Percentiles rank a stretch among this genome's conserved stretches.
phyloP scores from a whole-genome alignment of 2,888 invertebrate species.

The Napeogenes inachia region DNA sequence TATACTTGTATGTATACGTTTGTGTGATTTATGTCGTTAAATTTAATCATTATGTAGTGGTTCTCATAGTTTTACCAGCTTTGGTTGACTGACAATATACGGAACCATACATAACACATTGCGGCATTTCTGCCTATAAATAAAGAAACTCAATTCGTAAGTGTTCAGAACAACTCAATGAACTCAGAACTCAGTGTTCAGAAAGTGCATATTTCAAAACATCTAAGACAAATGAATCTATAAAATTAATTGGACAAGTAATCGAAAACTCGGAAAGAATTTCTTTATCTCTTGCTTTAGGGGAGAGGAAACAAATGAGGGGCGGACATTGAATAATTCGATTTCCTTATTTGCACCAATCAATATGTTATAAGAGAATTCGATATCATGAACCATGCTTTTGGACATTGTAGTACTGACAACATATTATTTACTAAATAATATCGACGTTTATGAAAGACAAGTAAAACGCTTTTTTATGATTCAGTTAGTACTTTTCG shows the following conservation, averaged over 20 bases:
- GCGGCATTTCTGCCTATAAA: background rate
- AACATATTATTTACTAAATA: background rate
- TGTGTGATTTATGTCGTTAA: no score
- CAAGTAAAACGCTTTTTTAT: background rate
- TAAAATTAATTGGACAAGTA: slow-evolving; percentile 78
- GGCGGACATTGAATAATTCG: slow-evolving; percentile 78
- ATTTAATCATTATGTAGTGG: no score
- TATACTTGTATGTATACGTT: no score
- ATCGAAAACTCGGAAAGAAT: slow-evolving; percentile 78
- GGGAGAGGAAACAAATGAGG: slow-evolving; percentile 75
- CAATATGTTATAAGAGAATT: slow-evolving; percentile 70
- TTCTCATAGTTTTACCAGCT: no score
- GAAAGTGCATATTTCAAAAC: slow-evolving; percentile 56
- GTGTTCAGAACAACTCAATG: background rate
- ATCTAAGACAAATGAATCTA: slow-evolving; percentile 74
- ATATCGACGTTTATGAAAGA: background rate
- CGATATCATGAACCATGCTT: slow-evolving; percentile 47
- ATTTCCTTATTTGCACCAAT: slow-evolving; percentile 78
- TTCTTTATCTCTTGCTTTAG: slow-evolving; percentile 72
- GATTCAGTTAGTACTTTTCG: slow-evolving; percentile 7
- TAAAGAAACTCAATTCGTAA: slow-evolving; percentile 10
- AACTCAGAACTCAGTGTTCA: slow-evolving; percentile 14
- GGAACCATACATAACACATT: slow-evolving; percentile 4
- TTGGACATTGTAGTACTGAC: background rate
- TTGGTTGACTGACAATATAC: background rate